A percentile compares a stretch with the other conserved stretches of the same genome.
phyloP scores from a whole-genome alignment of 1,140 invertebrate species.

The Meloidogyne floridensis region DNA sequence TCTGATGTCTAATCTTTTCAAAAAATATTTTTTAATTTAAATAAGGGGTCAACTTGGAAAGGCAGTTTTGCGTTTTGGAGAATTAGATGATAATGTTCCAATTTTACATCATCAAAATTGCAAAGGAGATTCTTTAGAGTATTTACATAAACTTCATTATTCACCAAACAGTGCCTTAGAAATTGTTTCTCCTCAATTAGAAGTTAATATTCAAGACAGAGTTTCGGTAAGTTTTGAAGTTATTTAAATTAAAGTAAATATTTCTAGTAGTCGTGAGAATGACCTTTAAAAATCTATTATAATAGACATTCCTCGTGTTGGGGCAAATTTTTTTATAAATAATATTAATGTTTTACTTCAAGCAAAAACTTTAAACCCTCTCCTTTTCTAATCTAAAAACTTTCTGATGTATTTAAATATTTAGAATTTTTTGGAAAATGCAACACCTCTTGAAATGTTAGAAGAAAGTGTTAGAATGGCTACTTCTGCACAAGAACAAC shows the following conservation, averaged over 20 bases:
- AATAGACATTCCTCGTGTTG: too few species aligned
- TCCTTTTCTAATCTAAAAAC: too few species aligned
- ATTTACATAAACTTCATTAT: neutral
- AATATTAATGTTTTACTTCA: too few species aligned
- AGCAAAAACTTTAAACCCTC: too few species aligned
- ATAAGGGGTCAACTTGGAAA: neutral
- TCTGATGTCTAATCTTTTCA: too few species aligned
- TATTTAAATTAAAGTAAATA: too few species aligned
- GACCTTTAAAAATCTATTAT: too few species aligned
- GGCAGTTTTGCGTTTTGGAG: neutral
- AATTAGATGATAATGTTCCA: neutral
- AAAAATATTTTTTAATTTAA: too few species aligned
- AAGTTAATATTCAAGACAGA: neutral
- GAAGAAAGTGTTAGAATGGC: neutral
- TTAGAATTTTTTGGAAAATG: neutral
- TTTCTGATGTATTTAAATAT: neutral
- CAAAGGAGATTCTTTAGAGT: neutral
- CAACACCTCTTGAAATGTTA: neutral
- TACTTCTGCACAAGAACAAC: neutral
- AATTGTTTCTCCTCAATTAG: neutral
- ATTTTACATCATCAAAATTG: neutral
- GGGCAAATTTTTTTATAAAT: too few species aligned
- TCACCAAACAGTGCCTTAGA: neutral
- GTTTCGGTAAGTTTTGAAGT: neutral
- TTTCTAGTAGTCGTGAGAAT: too few species aligned